Conservation (phyloP, 2,113 vertebrate genomes). For the Saguinus imperator region DNA sequence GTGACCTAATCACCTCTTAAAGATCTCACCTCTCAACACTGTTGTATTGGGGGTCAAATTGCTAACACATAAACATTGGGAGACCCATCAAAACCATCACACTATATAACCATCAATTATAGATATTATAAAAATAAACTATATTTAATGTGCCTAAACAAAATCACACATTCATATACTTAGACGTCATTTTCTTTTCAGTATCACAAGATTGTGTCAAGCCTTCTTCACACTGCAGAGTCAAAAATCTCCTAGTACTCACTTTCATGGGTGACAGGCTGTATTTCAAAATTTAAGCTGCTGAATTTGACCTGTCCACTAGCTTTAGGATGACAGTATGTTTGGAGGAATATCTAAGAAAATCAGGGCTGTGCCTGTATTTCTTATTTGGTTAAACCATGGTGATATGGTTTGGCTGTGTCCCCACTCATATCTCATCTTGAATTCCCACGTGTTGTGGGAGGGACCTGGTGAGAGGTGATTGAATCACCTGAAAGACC, state of each 20-base stretch:
- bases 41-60: not conserved
- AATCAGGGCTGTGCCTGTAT: not conserved
- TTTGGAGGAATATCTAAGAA: not conserved
- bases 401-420: not conserved
- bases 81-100: not conserved
- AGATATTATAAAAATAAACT: conserved; percentile 13
- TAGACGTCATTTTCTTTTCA: not conserved
- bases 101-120: not conserved
- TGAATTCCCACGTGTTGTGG: too few relatives aligned
- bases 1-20: not conserved
- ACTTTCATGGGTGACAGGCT: not conserved
- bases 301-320: not conserved
- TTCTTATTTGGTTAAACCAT: conserved; percentile 11
- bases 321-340: not conserved
- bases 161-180: not conserved
- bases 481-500: too few relatives aligned
- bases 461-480: too few relatives aligned
- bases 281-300: conserved; percentile 11
- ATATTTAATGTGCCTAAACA: not conserved
- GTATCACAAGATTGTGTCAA: not conserved
- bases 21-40: not conserved
- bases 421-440: too few relatives aligned
- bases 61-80: not conserved
- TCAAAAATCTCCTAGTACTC: not conserved
- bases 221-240: not conserved